Base-by-base conservation (phyloP, 53 echinoderm and acorn worm genomes). In the Mesocentrotus franciscanus region DNA sequence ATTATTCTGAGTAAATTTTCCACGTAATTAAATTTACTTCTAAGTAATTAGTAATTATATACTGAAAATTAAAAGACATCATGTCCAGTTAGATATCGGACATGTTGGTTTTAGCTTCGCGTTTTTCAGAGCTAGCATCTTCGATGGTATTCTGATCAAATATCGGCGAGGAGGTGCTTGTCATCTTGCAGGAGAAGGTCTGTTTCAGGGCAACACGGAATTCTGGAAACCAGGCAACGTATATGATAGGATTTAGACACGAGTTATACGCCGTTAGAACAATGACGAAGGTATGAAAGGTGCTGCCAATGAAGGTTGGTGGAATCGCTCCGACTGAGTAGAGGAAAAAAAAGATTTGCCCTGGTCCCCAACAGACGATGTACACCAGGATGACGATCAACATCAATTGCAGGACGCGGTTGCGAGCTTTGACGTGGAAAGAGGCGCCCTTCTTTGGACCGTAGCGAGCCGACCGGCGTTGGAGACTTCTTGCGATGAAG, bases 341-440 rank as follows among this genome's bases (percentile, higher is more conserved):
- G 39, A 96, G 74, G 58, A 97, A 92, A 85, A 93, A 96, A 39
- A 93, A 56, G 22, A 97, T 68, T 56, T 97, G 97, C 32, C 96
- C 96, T n/a, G 97, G 97, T 56, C 94, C 95, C 97, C 97, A 97
- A 68, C 97, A 97, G 27, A 96, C 56, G 87, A 97, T 96, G 91
- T 97, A 97, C 10, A 95, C 96, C 22, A 97, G 85, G 79, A 97
- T 96, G 79, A 97, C 97, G 11, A 97, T 94, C 20, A 96, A 60
- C 90, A 96, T 93, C 92, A 97, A 94, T n/a, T 96, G 84, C 56
- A 97, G 93, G 20, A 97, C 95, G n/a, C 92, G 95, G 9, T 96
- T 90, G 62, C 97, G 95, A 71, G 96, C 96, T 70, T 90, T 85
- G 61, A 96, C 94, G 74, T 97, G 95, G 34, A 97, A 97, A 62